Conservation (phyloP, 2,797 vertebrate species). For the Neostethus bicornis region DNA sequence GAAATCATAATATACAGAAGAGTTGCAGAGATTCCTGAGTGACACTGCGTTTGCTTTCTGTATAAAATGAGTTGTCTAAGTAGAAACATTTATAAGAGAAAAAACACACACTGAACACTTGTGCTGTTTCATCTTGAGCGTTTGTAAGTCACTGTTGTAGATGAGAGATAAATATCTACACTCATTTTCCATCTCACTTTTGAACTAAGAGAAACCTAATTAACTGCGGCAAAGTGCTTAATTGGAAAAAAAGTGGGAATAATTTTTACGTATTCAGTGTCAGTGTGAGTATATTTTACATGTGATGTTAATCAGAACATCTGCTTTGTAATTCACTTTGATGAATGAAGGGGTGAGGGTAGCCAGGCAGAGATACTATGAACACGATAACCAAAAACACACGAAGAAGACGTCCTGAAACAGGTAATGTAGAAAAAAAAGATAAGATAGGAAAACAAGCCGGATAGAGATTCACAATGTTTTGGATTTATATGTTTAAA, state of each 20-base stretch:
- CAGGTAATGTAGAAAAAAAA: neutral
- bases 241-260: conserved; percentile 62
- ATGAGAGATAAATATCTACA: conserved; percentile 58
- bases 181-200: conserved; percentile 52
- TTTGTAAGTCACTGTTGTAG: conserved; percentile 58
- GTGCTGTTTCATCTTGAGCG: conserved; percentile 54
- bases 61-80: conserved; percentile 18
- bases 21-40: conserved; percentile 10
- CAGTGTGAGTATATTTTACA: conserved; percentile 53
- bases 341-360: conserved; percentile 26
- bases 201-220: conserved; percentile 67
- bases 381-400: conserved; percentile 24
- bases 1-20: neutral
- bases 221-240: conserved; percentile 69
- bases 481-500: neutral
- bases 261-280: conserved; percentile 62
- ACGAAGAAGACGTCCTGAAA: conserved; percentile 2
- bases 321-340: conserved; percentile 68
- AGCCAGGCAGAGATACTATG: conserved; percentile 20
- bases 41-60: conserved; percentile 1
- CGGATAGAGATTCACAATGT: neutral
- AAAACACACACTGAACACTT: conserved; percentile 37
- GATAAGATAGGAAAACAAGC: neutral
- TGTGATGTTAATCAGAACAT: conserved; percentile 63
- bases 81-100: conserved; percentile 8